A percentile compares a stretch with the other conserved stretches of the same genome.
phyloP scores from a whole-genome alignment of 2,888 invertebrate genomes.

The Parthenolecanium corni region DNA sequence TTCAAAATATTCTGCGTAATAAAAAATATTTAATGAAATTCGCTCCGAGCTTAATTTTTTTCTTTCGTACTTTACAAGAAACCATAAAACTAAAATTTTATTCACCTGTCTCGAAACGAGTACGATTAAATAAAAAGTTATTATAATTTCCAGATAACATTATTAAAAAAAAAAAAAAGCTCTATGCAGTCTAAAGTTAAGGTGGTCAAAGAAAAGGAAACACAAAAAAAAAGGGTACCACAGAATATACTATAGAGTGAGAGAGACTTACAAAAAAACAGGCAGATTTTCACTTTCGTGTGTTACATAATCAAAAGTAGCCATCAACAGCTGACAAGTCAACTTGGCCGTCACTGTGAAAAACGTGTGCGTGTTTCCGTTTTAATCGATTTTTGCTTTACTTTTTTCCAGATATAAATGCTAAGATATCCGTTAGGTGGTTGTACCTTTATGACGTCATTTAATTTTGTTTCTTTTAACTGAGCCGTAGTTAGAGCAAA shows the following conservation, averaged over 20 bases:
- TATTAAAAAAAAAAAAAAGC: too few relatives aligned
- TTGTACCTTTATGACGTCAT: constrained; percentile 18
- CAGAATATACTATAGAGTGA: too few relatives aligned
- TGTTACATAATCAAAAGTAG: constrained; percentile 26
- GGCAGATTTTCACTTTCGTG: constrained; percentile 26
- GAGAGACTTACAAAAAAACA: constrained; percentile 7
- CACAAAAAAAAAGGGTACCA: background rate
- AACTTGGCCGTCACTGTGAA: constrained; percentile 15
- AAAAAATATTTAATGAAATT: too few relatives aligned
- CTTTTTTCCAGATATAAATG: constrained; percentile 20
- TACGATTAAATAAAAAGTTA: constrained; percentile 11
- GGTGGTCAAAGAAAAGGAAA: background rate
- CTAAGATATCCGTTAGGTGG: constrained; percentile 10
- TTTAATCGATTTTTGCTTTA: constrained; percentile 27
- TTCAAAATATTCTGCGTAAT: too few relatives aligned
- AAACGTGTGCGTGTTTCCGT: constrained; percentile 24
- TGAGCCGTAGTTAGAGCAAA: too few relatives aligned
- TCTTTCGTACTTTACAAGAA: background rate
- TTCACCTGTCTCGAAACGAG: too few relatives aligned
- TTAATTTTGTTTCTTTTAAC: background rate
- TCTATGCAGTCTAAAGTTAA: too few relatives aligned
- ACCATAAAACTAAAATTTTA: constrained; percentile 4
- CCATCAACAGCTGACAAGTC: constrained; percentile 28
- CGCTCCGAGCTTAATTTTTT: too few relatives aligned
- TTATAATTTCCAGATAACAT: constrained; percentile 11